These are phyloP conservation scores for Salpingus planirostris DNA, from an alignment of 2,888 invertebrate species.

Conservation along the genomic window DNA sequence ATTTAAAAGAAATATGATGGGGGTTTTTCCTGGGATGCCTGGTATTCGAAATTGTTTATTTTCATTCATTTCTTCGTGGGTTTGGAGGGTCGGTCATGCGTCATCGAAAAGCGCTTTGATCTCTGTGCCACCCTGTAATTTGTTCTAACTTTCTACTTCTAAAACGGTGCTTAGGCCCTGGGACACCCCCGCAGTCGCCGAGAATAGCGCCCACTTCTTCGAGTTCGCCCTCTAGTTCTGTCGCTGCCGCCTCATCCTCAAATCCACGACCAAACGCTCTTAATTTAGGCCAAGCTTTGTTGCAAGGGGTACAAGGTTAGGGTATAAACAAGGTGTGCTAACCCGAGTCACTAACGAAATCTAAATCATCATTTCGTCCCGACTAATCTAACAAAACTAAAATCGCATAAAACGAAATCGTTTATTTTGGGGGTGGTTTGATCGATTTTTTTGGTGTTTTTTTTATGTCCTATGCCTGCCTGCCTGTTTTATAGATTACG, in stretches of 20 bases:
- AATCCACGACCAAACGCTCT: slow-evolving; percentile 29
- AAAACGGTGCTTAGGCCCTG: slow-evolving; percentile 37
- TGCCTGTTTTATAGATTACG: slow-evolving; percentile 20
- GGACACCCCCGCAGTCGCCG: slow-evolving; percentile 41
- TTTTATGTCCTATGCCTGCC: slow-evolving; percentile 7
- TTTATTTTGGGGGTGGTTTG: not conserved
- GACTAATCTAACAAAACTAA: not conserved
- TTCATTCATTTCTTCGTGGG: not conserved
- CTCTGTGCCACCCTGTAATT: no score
- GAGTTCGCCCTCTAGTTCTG: slow-evolving; percentile 35
- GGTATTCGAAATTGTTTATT: not conserved
- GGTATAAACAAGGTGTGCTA: slow-evolving; percentile 10
- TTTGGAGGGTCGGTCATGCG: no score
- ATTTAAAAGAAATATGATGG: not conserved
- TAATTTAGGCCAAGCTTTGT: slow-evolving; percentile 40
- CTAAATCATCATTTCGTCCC: not conserved
- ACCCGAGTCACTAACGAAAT: slow-evolving; percentile 7
- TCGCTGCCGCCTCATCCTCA: slow-evolving; percentile 26
- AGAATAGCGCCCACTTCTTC: slow-evolving; percentile 32
- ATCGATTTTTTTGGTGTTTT: not conserved
- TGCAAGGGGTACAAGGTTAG: slow-evolving; percentile 45
- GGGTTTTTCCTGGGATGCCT: not conserved
- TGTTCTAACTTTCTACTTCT: slow-evolving; percentile 14
- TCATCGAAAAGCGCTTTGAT: slow-evolving; percentile 5
- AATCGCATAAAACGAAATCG: not conserved